Evolutionary conservation across 2,888 invertebrate genomes (phyloP).

Genomic region (Eristalinus aeneus): DNA sequence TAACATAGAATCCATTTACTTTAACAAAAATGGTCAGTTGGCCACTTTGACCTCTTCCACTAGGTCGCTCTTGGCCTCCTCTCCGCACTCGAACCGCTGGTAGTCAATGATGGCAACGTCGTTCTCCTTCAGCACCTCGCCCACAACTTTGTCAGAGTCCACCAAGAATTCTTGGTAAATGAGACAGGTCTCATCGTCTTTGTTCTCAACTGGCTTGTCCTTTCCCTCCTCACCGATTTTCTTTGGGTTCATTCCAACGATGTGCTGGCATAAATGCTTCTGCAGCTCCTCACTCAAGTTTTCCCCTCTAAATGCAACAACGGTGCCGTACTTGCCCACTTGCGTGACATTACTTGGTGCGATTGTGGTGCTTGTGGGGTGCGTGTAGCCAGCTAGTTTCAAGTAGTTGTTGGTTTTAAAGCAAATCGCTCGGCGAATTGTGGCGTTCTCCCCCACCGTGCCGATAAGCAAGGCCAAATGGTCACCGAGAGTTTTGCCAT

Average conservation of each 20-base stretch:
- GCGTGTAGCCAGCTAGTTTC: conserved; percentile 86
- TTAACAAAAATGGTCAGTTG: conserved; percentile 69
- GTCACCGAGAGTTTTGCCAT: conserved; percentile 89
- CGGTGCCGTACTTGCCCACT: conserved; percentile 92
- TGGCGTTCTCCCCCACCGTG: conserved; percentile 94
- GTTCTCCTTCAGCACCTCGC: conserved; percentile 86
- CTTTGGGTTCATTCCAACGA: conserved; percentile 92
- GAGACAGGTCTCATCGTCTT: conserved; percentile 90
- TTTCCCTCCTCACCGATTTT: conserved; percentile 86
- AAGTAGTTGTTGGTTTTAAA: conserved; percentile 84
- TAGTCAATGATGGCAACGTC: conserved; percentile 88
- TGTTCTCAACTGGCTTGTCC: conserved; percentile 84
- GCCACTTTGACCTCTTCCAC: conserved; percentile 74
- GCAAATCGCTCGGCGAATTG: conserved; percentile 88
- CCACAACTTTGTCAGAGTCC: conserved; percentile 88
- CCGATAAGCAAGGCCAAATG: conserved; percentile 92
- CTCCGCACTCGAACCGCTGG: conserved; percentile 93
- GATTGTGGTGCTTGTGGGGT: conserved; percentile 85
- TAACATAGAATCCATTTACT: conserved; percentile 28
- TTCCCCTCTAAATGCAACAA: conserved; percentile 86
- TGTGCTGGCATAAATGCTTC: conserved; percentile 93
- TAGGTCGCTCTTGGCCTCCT: conserved; percentile 78
- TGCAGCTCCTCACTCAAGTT: conserved; percentile 81
- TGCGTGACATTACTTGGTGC: conserved; percentile 81
- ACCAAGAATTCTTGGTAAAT: conserved; percentile 93